Evolutionary conservation across 1,140 invertebrate species (phyloP).

Genomic region (Portunus trituberculatus): DNA sequence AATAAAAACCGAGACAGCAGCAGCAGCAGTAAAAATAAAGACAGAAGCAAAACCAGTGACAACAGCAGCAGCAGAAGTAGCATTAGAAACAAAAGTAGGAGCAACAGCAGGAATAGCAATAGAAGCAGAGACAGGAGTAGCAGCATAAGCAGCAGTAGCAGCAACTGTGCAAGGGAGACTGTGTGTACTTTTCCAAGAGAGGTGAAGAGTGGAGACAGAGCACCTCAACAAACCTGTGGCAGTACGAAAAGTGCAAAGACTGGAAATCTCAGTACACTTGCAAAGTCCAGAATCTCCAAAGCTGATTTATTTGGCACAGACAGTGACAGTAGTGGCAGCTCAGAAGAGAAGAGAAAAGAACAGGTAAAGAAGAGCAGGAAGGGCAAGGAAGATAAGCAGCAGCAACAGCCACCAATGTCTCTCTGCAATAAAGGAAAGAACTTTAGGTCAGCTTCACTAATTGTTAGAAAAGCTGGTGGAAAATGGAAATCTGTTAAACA

Average conservation of each 20-base stretch:
- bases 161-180: neutral
- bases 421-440: too few relatives aligned
- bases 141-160: neutral
- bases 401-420: too few relatives aligned
- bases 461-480: neutral
- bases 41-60: too few relatives aligned
- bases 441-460: too few relatives aligned
- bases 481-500: neutral
- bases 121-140: too few relatives aligned
- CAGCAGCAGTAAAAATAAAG: too few relatives aligned
- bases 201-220: neutral
- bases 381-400: neutral
- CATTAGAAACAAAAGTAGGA: too few relatives aligned
- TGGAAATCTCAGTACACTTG: neutral
- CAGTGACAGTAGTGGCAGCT: neutral
- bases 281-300: neutral
- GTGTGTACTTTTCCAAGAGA: neutral
- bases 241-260: neutral
- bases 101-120: too few relatives aligned
- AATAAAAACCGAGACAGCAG: too few relatives aligned
- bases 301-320: neutral
- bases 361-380: neutral
- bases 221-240: neutral
- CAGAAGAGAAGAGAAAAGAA: neutral
- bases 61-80: too few relatives aligned